A percentile compares a stretch with the other conserved stretches of the same genome.
Conservation (phyloP, 1,140 invertebrate species). For the Plodia interpunctella region DNA sequence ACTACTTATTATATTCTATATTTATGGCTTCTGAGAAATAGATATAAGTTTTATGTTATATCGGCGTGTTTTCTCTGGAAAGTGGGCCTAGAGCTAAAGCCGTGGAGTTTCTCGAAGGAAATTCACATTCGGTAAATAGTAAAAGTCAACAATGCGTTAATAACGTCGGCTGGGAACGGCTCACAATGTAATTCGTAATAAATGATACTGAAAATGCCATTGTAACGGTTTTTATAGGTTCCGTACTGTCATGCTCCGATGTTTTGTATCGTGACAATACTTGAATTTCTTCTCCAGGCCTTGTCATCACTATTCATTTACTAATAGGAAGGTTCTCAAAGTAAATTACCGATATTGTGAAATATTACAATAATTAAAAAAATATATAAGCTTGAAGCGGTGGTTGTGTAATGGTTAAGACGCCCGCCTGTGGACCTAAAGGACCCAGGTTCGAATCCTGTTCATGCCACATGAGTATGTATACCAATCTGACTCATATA, state of each 20-base stretch:
- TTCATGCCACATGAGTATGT: too few species aligned
- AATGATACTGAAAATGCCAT: slow-evolving; percentile 2
- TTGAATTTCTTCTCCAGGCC: too few species aligned
- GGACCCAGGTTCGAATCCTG: too few species aligned
- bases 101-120: slow-evolving; percentile 38
- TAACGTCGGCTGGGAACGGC: slow-evolving; percentile 2
- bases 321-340: too few species aligned
- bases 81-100: slow-evolving; percentile 41
- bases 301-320: too few species aligned
- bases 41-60: slow-evolving; percentile 30
- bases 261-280: not conserved
- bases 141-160: slow-evolving; percentile 27
- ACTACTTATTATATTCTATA: not conserved
- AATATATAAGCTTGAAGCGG: too few species aligned
- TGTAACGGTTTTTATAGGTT: not conserved
- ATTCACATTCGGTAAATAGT: slow-evolving; percentile 29
- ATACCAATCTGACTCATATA: too few species aligned
- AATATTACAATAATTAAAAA: too few species aligned
- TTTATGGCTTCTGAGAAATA: not conserved
- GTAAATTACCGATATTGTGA: too few species aligned
- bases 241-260: not conserved
- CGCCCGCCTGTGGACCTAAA: too few species aligned
- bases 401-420: too few species aligned
- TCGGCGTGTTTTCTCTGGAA: slow-evolving; percentile 50
- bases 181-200: not conserved